Evolutionary conservation across 2,113 vertebrate species (phyloP).

Genomic region (Parus major): DNA sequence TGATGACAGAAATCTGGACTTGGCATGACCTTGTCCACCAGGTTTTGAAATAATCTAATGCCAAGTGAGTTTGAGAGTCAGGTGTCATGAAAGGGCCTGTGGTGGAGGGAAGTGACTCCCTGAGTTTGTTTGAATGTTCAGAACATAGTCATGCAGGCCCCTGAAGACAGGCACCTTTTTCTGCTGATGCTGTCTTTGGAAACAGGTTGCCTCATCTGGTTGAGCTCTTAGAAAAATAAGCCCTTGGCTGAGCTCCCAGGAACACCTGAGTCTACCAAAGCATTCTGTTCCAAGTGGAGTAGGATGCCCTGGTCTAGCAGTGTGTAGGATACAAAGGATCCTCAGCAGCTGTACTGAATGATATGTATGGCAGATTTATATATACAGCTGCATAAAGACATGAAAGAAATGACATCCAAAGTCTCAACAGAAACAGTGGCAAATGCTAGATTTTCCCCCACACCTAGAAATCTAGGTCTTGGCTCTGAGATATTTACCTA

Average conservation of each 20-base stretch:
- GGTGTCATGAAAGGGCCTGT: background rate
- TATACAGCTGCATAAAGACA: background rate
- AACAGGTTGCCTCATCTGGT: background rate
- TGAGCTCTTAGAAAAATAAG: background rate
- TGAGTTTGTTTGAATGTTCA: background rate
- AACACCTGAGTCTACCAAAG: background rate
- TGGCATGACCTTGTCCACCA: fast-evolving
- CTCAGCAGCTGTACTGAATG: background rate
- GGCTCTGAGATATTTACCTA: background rate
- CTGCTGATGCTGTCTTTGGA: background rate
- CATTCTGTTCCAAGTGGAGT: background rate
- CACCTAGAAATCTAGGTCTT: background rate
- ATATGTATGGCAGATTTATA: background rate
- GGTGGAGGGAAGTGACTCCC: background rate
- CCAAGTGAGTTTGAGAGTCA: background rate
- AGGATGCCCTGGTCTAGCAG: background rate
- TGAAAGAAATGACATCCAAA: background rate
- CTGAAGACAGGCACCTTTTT: background rate
- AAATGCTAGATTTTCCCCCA: background rate
- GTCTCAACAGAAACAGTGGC: background rate
- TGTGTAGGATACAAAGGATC: background rate
- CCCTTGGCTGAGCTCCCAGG: background rate
- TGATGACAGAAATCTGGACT: background rate
- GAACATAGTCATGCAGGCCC: background rate
- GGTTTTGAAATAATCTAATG: background rate